Conservation (phyloP, 2,888 invertebrate genomes). For the Lithophane socia region DNA sequence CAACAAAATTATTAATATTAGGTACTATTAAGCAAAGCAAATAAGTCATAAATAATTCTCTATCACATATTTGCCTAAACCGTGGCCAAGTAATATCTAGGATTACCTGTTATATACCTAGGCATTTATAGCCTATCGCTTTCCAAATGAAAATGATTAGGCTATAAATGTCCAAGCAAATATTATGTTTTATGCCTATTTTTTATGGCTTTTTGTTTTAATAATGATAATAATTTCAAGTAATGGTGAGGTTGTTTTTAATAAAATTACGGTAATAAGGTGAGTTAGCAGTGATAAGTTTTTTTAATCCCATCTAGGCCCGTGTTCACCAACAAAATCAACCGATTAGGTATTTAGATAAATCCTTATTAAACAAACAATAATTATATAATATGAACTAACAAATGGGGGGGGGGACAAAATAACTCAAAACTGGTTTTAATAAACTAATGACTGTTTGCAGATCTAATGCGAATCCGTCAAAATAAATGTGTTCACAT, state of each 20-base stretch:
- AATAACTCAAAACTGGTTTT: background rate
- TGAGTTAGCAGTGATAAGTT: background rate
- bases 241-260: background rate
- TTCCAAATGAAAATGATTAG: conserved; percentile 21
- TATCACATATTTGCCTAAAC: conserved; percentile 33
- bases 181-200: conserved; percentile 54
- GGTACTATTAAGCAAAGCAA: conserved; percentile 16
- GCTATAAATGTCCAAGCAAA: conserved; percentile 50
- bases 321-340: no score
- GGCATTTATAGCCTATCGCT: conserved; percentile 14
- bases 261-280: background rate
- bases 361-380: no score
- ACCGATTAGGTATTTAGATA: no score
- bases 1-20: conserved; percentile 6
- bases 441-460: background rate
- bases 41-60: conserved; percentile 38
- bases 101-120: conserved; percentile 30
- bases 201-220: conserved; percentile 40
- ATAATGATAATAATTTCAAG: conserved; percentile 28
- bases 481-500: no score
- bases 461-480: background rate
- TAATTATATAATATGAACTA: no score
- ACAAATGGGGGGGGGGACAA: no score
- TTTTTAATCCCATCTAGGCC: background rate
- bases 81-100: conserved; percentile 40